phyloP scores from a whole-genome alignment of 2,797 vertebrate species.

The Gephyroberyx darwinii region DNA sequence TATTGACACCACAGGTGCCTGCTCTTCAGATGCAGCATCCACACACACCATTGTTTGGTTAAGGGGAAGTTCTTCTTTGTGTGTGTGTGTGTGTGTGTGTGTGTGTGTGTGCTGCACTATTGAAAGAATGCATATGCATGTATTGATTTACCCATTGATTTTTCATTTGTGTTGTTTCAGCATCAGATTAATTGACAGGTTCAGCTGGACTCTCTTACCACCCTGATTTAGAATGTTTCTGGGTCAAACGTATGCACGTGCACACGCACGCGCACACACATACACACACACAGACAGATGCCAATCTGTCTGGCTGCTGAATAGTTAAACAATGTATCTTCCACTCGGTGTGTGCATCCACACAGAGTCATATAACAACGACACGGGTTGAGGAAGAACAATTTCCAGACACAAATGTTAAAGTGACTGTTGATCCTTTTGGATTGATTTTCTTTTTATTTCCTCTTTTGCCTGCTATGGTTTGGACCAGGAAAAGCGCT shows the following conservation, averaged over 20 bases:
- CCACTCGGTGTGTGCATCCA: background rate
- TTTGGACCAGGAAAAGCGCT: conserved; percentile 18
- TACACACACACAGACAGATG: conserved; percentile 1
- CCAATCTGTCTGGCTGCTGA: conserved; percentile 40
- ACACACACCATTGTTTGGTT: conserved; percentile 23
- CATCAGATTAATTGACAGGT: conserved; percentile 47
- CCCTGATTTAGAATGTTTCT: conserved; percentile 8
- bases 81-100: conserved; percentile 17
- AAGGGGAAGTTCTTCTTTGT: conserved; percentile 9
- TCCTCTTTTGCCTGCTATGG: background rate
- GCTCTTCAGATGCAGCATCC: conserved; percentile 49
- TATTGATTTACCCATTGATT: conserved; percentile 33
- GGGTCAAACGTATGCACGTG: conserved; percentile 5
- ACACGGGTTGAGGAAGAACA: background rate
- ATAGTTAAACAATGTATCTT: conserved; percentile 47
- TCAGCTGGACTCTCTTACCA: conserved; percentile 34
- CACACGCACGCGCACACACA: background rate
- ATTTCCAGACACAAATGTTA: background rate
- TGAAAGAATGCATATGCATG: conserved; percentile 40
- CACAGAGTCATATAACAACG: conserved; percentile 5
- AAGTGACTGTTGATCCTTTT: conserved; percentile 4
- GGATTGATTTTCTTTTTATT: conserved; percentile 12
- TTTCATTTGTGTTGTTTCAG: conserved; percentile 26
- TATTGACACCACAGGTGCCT: conserved; percentile 68
- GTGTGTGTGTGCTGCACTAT: conserved; percentile 19